Evolutionary conservation across 2,888 invertebrate species (phyloP), one percentile per base, ranked within the genome.

Genomic region (Alentia gelatinosa): DNA sequence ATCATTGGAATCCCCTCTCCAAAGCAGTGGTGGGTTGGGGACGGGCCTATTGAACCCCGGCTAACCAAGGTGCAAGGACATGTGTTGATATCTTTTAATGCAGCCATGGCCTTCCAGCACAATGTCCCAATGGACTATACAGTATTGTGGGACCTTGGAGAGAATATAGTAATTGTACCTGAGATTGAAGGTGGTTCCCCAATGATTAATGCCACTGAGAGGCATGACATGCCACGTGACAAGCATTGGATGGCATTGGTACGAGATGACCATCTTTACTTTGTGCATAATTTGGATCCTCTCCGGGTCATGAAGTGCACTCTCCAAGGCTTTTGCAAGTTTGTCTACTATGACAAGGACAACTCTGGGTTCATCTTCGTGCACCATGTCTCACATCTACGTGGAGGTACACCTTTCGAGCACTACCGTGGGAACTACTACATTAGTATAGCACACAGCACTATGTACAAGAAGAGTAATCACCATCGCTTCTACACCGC

Each of bases 241-340:
- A 94, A 94, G 84, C 93, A 94, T 91, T 94, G 94, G 94, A 93
- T 93, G 92, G 92, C 93, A 0, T 86, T 93, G 79, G 89, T 79
- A 84, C 89, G 90, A n/a, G 56, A 91, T 35, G 93, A 91, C 30
- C 68, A 92, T 63, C 91, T 94, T 26, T 92, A 91, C 90, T 94
- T 93, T 88, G 94, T 94, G 0, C 93, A 94, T 89, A 94, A 93
- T 86, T 92, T 94, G n/a, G 94, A 94, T 83, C 94, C 94, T 9
- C 90, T 94, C 35, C 86, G 94, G 35, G 91, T 94, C 12, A 91
- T 94, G 83, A 89, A 92, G 47, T 94, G 94, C 74, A 68, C 90
- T 0, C 89, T 93, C 39, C 63, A 74, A n/a, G 93, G 93, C 1
- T 47, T 88, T 30, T 93, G 93, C 79, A 90, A 91, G 75, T 93